phyloP scores from a whole-genome alignment of 2,113 vertebrate genomes.

The Prunella fulvescens region DNA sequence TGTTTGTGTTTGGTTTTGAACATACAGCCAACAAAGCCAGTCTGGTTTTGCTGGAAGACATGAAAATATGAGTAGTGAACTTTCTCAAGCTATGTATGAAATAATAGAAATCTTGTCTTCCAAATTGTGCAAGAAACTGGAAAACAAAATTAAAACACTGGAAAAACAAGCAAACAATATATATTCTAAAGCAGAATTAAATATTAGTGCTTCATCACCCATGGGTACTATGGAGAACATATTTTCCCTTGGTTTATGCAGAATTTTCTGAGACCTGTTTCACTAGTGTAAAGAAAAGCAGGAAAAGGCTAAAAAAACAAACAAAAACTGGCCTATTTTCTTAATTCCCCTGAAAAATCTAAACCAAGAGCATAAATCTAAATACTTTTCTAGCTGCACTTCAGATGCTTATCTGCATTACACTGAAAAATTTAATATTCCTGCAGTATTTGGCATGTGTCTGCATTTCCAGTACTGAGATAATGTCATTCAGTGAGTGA shows the following conservation, averaged over 20 bases:
- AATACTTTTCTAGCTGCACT: background rate
- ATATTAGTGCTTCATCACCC: background rate
- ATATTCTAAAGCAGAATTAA: background rate
- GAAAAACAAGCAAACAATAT: background rate
- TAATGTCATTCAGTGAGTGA: background rate
- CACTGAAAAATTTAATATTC: background rate
- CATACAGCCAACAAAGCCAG: background rate
- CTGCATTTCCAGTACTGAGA: background rate
- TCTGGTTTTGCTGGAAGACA: slow-evolving; percentile 31
- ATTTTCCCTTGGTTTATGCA: background rate
- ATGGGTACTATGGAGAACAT: background rate
- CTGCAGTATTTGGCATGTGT: background rate
- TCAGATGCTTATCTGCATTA: background rate
- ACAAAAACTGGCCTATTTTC: background rate
- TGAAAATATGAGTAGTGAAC: background rate
- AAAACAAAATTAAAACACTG: background rate
- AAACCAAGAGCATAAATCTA: background rate
- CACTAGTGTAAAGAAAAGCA: background rate
- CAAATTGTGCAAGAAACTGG: background rate
- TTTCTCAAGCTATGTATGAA: background rate
- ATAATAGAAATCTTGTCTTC: background rate
- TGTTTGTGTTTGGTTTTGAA: slow-evolving; percentile 9
- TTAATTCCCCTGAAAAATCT: background rate
- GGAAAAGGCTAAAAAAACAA: background rate
- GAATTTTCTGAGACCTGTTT: background rate